Base-by-base conservation (phyloP, 2,113 vertebrate species). In the Rhagologus leucostigma region DNA sequence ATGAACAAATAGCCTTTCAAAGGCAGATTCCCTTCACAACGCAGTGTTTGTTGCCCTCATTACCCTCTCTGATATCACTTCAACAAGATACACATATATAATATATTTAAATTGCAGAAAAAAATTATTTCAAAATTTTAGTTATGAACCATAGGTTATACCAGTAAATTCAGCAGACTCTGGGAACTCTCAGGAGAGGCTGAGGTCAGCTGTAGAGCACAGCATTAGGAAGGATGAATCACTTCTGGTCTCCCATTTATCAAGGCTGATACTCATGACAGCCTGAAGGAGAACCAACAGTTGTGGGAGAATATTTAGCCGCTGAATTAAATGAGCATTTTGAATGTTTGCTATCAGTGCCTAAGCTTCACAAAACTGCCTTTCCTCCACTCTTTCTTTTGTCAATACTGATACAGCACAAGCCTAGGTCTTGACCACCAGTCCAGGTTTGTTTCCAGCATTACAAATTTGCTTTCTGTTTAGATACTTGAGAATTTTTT, bases 121-220 rank as follows among this genome's bases (percentile, higher is more conserved):
- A 95, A 64, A 92, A 52, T 22, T 76, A 77, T 71, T 96, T 80
- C 13, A 30, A 42, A 87, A 77, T 77, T 96, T 52, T 74, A 47
- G 18, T 90, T 90, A 69, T 83, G 78, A 93, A 70, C 46, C 19
- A 21, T 74, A 90, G 52, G 44, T 85, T 89, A 85, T 62, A 94
- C 33, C 46, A 91, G 44, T 90, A 92, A 94, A 96, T 96, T 94
- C 85, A 90, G 49, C 67, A 95, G 73, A 70, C 62, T 94, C 92
- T 81, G 50, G 30, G 37, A 94, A 67, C 50, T 95, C 87, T 92
- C 87, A 75, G 59, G 87, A 93, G 93, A 96, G 74, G 46, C 49
- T 84, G 93, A 96, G 95, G 96, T 96, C 92, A 94, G 93, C 86
- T 74, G 42, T 68, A 89, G 76, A 81, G 77, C 74, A 24, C 44